phyloP scores from a whole-genome alignment of 2,113 vertebrate genomes.

The Myxocyprinus asiaticus region DNA sequence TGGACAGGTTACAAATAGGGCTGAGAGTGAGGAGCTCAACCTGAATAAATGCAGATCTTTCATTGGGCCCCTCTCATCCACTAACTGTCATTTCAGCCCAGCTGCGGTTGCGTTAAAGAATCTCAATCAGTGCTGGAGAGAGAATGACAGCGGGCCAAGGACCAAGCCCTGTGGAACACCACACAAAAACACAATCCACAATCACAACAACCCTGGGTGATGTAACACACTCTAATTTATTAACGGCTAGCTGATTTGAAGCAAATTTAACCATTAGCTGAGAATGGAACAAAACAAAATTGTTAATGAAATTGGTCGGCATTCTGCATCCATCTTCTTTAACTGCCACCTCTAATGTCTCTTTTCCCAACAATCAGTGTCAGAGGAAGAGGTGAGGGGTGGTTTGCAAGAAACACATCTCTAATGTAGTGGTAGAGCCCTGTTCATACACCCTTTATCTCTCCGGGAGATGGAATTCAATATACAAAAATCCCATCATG shows the following conservation, averaged over 20 bases:
- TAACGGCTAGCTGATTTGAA: constrained; percentile 45
- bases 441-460: constrained; percentile 89
- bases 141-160: background rate
- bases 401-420: constrained; percentile 81
- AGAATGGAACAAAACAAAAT: background rate
- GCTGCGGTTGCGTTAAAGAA: constrained; percentile 44
- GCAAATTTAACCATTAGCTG: too few relatives aligned
- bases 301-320: constrained; percentile 68
- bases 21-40: constrained; percentile 70
- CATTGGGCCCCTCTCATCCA: constrained; percentile 69
- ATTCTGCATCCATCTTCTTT: constrained; percentile 51
- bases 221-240: constrained; percentile 46
- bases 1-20: constrained; percentile 81
- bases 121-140: background rate
- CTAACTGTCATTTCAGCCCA: constrained; percentile 70
- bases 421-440: constrained; percentile 84
- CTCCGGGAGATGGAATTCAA: constrained; percentile 91
- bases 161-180: constrained; percentile 17
- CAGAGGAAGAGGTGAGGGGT: constrained; percentile 73
- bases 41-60: constrained; percentile 75
- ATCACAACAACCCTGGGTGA: constrained; percentile 32
- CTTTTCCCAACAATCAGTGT: constrained; percentile 79
- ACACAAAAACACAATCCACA: constrained; percentile 38
- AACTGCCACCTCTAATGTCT: constrained; percentile 73
- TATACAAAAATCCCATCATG: constrained; percentile 84